Evolutionary conservation across 2,113 vertebrate species (phyloP), one percentile per base, ranked within the genome.

Genomic region (Phyllostomus discolor): DNA sequence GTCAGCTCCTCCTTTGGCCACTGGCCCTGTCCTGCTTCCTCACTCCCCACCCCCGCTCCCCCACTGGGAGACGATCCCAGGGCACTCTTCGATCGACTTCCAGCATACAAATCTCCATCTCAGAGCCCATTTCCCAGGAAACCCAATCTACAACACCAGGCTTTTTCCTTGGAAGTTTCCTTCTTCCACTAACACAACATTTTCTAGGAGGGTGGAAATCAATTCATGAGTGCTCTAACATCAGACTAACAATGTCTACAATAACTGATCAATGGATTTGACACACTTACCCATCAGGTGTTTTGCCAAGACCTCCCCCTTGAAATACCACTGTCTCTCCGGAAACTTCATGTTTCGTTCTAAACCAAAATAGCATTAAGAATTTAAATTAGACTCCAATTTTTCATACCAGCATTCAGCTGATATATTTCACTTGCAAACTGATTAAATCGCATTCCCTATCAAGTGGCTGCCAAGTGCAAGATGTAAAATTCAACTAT

Each of bases 301-400:
- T 99, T 99, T 99, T 99, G 46, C 99, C 99, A 93, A 99, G 98
- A 76, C 98, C 96, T 19, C 99, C 99, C 38, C 99, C 99, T 97
- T 99, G 99, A 98, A 99, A 99, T 70, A 99, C 99, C 96, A 99
- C 99, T 0, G 99, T 99, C 81, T 99, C 99, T 96, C 99, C 99
- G 67, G 99, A 99, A 88, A 99, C 98, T 0, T 99, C 98, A 92
- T 99, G 99, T 96, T 99, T 99, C 57, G 98, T 97, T 98, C 99
- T 99, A 83, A 88, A 97, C 31, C 88, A 97, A 98, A 98, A 38
- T 5, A 97, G 0, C 0, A 95, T n/a, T 62, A 76, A 86, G 19
- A 89, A 92, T 91, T 88, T 88, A 41, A 14, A 84, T 67, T 24
- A 94, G 26, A 8, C 57, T 97, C 94, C 98, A 87, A 24, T 7